A percentile compares a stretch with the other conserved stretches of the same genome.
phyloP scores from a whole-genome alignment of 2,888 invertebrate species.

The Pteria penguin region DNA sequence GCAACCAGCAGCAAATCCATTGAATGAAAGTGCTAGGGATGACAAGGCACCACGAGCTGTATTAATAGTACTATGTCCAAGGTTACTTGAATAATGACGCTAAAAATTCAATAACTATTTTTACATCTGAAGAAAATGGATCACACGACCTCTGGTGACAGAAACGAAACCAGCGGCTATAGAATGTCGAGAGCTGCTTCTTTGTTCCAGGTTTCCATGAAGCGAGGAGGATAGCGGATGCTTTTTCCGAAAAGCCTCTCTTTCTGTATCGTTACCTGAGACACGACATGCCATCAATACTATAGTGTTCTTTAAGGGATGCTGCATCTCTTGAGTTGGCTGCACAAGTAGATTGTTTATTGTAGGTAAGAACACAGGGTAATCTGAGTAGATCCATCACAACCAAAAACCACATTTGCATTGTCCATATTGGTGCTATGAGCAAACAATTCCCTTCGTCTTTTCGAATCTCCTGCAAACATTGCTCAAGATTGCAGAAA shows the following conservation, averaged over 20 bases:
- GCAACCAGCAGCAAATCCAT: slow-evolving; percentile 20
- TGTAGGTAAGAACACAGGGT: slow-evolving; percentile 11
- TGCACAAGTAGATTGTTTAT: not conserved
- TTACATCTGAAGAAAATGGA: too few species aligned
- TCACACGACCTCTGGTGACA: too few species aligned
- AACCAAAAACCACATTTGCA: too few species aligned
- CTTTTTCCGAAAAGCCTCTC: not conserved
- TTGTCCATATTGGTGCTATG: too few species aligned
- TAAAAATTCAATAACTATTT: too few species aligned
- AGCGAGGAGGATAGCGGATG: slow-evolving; percentile 24
- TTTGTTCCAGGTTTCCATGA: slow-evolving; percentile 40
- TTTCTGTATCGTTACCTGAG: slow-evolving; percentile 12
- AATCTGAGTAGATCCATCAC: too few species aligned
- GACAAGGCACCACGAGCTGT: slow-evolving; percentile 37
- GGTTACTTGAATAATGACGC: slow-evolving; percentile 31
- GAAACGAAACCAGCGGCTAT: slow-evolving; percentile 37
- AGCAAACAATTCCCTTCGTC: too few species aligned
- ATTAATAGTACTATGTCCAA: slow-evolving; percentile 45
- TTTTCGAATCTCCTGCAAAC: too few species aligned
- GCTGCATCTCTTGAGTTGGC: slow-evolving; percentile 23
- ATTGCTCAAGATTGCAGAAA: too few species aligned
- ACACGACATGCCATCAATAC: slow-evolving; percentile 23
- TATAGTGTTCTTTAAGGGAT: slow-evolving; percentile 24
- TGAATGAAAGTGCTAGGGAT: slow-evolving; percentile 27
- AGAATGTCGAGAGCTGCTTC: slow-evolving; percentile 40